Evolutionary conservation across 2,888 invertebrate genomes (phyloP).

Genomic region (Antheraea yamamai): DNA sequence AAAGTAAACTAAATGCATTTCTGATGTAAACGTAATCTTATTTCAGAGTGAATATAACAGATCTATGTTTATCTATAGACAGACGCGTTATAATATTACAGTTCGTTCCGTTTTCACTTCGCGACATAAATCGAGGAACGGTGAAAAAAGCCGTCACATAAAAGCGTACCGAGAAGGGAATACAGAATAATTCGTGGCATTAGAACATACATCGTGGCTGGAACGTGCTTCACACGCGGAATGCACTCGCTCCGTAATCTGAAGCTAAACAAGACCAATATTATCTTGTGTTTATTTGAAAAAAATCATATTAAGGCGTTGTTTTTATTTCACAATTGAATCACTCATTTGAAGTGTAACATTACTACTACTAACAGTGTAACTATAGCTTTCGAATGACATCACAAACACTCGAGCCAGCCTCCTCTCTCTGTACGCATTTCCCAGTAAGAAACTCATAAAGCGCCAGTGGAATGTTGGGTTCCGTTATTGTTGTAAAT

Average conservation of each 20-base stretch:
- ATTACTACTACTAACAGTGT: too few species aligned
- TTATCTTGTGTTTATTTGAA: not conserved
- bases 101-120: not conserved
- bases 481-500: too few species aligned
- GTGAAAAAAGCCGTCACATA: slow-evolving; percentile 34
- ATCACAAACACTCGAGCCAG: not conserved
- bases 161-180: slow-evolving; percentile 41
- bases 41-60: not conserved
- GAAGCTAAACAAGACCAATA: not conserved
- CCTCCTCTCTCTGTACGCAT: not conserved
- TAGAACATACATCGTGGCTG: slow-evolving; percentile 44
- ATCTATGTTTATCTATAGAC: not conserved
- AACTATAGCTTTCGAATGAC: not conserved
- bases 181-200: slow-evolving; percentile 54
- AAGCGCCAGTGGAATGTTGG: not conserved
- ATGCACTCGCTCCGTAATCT: not conserved
- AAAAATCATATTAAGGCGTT: not conserved
- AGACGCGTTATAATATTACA: not conserved
- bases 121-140: slow-evolving; percentile 20
- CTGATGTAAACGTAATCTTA: not conserved
- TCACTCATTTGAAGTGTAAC: not conserved
- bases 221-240: not conserved
- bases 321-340: not conserved
- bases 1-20: not conserved
- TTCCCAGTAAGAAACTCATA: not conserved